Conservation (phyloP, 2,113 vertebrate species). For the Chaetops frenatus region DNA sequence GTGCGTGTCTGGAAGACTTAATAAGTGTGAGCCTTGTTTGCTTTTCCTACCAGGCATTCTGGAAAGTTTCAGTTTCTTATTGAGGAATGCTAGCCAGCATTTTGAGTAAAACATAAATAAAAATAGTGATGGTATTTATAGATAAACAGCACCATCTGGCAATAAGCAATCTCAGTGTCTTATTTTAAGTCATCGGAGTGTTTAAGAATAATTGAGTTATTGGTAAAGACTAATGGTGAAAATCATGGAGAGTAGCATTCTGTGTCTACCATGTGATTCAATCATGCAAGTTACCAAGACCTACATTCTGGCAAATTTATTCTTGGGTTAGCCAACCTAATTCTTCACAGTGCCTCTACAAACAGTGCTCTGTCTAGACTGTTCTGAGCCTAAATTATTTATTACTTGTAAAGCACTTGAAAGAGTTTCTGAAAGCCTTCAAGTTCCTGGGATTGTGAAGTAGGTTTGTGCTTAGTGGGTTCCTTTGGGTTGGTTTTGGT, state of each 20-base stretch:
- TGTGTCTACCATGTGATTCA: neutral
- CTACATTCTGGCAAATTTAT: neutral
- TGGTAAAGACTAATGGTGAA: neutral
- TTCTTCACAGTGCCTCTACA: neutral
- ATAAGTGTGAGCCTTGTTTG: neutral
- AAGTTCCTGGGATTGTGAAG: neutral
- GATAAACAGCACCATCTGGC: neutral
- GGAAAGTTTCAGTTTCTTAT: neutral
- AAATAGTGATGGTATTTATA: neutral
- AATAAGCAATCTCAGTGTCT: neutral
- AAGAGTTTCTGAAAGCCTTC: neutral
- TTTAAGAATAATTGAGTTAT: neutral
- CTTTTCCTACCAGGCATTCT: neutral
- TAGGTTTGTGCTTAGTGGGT: neutral
- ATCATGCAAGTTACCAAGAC: neutral
- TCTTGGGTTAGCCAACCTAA: neutral
- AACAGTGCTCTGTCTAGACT: neutral
- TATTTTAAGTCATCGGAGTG: neutral
- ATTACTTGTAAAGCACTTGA: neutral
- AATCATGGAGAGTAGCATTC: neutral
- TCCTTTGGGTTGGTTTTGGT: neutral
- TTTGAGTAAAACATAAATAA: neutral
- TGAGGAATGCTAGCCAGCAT: neutral
- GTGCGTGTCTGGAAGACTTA: neutral
- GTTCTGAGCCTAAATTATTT: neutral